Evolutionary conservation across 1,140 invertebrate genomes (phyloP), one percentile per base, ranked within the genome.

Genomic region (Stegodyphus dumicola): DNA sequence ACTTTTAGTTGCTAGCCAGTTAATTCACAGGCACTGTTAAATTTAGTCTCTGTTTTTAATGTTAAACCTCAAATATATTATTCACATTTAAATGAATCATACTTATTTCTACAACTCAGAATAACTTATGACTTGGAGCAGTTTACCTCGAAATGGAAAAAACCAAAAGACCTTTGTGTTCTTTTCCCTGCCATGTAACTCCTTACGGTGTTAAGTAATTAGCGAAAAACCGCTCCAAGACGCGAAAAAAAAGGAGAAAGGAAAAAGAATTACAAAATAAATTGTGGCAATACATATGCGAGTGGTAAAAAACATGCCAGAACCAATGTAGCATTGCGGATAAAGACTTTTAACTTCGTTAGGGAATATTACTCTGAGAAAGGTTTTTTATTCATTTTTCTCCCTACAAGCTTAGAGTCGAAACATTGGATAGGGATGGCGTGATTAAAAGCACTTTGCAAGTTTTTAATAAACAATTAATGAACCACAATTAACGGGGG

Each of bases 381-480:
- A 33, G 33, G 1, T 33, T 33, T 33, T 33, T 33, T 33, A 33
- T 33, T 33, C 33, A 33, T 33, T 33, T 33, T 33, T 33, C 33
- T 33, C 33, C 33, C 33, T 33, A 33, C 33, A 33, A 33, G 33
- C 33, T 33, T 33, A 33, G 33, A 33, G 1, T 33, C 33, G 33
- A 33, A 33, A 33, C 33, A 33, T 33, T 33, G 33, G 33, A 33
- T 33, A 33, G 56, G 56, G 56, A 60, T 60, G 56, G 56, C 56
- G 56, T 15, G 51, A 79, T 79, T 79, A 79, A 79, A 79, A 67
- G 52, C 65, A 53, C 67, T 70, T 79, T 79, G 65, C 67, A 64
- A 65, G 70, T 66, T 51, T 51, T 83, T 74, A 83, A 83, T 75
- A 83, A 74, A 66, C 71, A 83, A 83, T 83, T 83, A 83, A 81